A percentile compares a stretch with the other conserved stretches of the same genome.
Conservation (phyloP, 1,140 invertebrate species). For the Gryllus bimaculatus region DNA sequence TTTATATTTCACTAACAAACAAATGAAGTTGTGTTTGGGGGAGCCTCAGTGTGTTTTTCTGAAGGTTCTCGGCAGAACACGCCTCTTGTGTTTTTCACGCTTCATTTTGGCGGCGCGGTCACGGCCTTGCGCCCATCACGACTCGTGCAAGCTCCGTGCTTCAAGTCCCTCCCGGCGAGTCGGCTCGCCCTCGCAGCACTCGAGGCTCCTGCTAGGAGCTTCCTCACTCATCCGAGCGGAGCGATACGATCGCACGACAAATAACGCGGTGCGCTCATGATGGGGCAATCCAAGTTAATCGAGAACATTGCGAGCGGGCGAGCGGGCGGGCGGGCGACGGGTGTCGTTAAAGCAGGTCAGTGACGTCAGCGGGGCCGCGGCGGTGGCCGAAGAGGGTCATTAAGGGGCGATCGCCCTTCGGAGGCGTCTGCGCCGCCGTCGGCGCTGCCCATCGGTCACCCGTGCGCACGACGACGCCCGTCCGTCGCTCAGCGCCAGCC, state of each 20-base stretch:
- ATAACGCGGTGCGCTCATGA: not conserved
- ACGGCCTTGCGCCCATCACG: not conserved
- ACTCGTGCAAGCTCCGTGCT: not conserved
- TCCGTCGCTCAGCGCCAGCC: too few species aligned
- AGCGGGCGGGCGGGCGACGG: too few species aligned
- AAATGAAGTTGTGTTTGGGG: not conserved
- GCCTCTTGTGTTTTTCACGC: not conserved
- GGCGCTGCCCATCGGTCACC: too few species aligned
- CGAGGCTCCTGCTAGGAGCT: too few species aligned
- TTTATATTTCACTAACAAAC: too few species aligned
- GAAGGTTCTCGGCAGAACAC: not conserved
- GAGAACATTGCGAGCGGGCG: not conserved
- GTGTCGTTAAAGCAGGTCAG: not conserved
- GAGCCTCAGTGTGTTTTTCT: not conserved
- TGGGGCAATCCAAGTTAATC: not conserved
- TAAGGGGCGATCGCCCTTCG: not conserved
- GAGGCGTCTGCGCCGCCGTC: too few species aligned
- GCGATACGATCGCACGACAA: too few species aligned
- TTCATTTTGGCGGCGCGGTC: not conserved
- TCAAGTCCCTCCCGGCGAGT: not conserved
- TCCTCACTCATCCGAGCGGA: too few species aligned
- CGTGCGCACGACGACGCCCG: too few species aligned
- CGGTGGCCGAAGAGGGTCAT: not conserved
- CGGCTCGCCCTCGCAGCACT: too few species aligned
- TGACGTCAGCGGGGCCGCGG: not conserved